Conservation (phyloP, 1,140 invertebrate genomes). For the Schlechtendalia chinensis region DNA sequence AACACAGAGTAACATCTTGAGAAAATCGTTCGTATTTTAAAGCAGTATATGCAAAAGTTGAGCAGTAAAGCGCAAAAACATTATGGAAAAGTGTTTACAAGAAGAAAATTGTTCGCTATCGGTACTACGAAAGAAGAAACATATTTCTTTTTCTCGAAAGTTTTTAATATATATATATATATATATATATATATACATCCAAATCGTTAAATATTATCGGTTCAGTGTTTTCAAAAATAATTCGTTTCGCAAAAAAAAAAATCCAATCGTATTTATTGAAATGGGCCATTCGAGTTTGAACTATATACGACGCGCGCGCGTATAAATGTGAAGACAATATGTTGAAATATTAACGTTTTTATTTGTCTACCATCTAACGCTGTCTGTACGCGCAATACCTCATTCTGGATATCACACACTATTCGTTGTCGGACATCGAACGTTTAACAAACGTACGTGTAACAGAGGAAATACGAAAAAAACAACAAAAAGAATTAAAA, state of each 20-base stretch:
- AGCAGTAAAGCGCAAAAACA: neutral
- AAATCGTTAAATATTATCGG: neutral
- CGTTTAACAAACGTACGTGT: neutral
- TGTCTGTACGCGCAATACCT: too few species aligned
- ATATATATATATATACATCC: too few species aligned
- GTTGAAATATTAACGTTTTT: too few species aligned
- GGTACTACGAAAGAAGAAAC: neutral
- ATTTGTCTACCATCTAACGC: too few species aligned
- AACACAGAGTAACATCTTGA: slow-evolving; percentile 12
- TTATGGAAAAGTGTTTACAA: neutral
- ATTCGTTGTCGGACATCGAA: neutral
- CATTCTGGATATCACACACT: too few species aligned
- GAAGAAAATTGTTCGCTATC: neutral
- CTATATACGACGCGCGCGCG: too few species aligned
- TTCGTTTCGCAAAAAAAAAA: neutral
- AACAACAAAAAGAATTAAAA: too few species aligned
- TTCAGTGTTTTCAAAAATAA: too few species aligned
- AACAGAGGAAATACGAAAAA: neutral
- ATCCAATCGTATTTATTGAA: neutral
- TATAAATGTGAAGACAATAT: neutral
- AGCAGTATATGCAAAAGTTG: neutral
- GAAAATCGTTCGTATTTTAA: neutral
- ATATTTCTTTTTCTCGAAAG: neutral
- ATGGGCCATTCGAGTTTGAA: neutral
- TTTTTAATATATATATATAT: too few species aligned